Conservation (phyloP, 2,113 vertebrate genomes). For the Bos taurus region DNA sequence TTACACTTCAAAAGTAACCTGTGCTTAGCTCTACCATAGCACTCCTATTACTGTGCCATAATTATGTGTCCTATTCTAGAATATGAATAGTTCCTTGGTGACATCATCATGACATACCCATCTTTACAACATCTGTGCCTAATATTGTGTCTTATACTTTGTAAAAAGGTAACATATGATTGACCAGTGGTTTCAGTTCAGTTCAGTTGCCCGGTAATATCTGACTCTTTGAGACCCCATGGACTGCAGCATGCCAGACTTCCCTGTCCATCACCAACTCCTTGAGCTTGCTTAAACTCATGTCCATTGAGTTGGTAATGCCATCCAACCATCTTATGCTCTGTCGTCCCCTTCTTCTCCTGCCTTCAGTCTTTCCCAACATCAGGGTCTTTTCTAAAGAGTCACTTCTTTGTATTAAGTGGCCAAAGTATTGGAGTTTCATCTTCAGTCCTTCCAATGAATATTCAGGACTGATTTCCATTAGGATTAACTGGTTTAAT, state of each 20-base stretch:
- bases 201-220: neutral
- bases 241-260: neutral
- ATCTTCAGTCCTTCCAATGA: neutral
- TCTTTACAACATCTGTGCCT: neutral
- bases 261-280: neutral
- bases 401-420: neutral
- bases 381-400: neutral
- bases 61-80: neutral
- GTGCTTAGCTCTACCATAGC: neutral
- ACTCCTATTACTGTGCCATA: accelerated
- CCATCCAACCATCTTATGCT: neutral
- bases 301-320: accelerated
- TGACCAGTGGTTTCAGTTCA: neutral
- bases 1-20: neutral
- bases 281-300: neutral
- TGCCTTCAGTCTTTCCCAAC: neutral
- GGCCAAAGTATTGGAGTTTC: neutral
- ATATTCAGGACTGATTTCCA: neutral
- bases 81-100: neutral
- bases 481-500: neutral
- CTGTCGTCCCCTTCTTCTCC: neutral
- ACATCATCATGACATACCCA: too few species aligned
- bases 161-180: neutral
- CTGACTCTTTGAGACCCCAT: neutral
- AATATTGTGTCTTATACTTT: neutral